phyloP scores from a whole-genome alignment of 2,888 invertebrate genomes.

The Cosmorhoe ocellata region DNA sequence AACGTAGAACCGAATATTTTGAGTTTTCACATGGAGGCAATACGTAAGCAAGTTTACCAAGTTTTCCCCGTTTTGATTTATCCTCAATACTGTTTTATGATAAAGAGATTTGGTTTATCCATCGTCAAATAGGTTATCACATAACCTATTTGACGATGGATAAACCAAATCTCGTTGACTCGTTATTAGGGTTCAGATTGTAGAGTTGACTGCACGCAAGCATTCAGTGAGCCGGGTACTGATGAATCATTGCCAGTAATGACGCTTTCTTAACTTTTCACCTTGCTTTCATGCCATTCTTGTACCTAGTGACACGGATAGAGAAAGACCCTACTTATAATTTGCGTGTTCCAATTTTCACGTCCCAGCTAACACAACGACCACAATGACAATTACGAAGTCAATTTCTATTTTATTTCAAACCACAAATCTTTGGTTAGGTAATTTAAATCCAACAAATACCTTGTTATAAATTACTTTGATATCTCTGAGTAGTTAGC shows the following conservation, averaged over 20 bases:
- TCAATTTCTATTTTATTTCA: neutral
- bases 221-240: too few relatives aligned
- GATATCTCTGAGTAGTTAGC: too few relatives aligned
- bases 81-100: too few relatives aligned
- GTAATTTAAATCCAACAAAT: slow-evolving; percentile 1
- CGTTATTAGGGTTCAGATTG: too few relatives aligned
- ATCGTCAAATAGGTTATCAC: too few relatives aligned
- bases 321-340: neutral
- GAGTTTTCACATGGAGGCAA: neutral
- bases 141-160: too few relatives aligned
- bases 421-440: slow-evolving; percentile 4
- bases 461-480: neutral
- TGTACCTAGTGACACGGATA: neutral
- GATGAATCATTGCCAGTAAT: neutral
- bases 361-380: neutral
- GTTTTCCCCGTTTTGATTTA: neutral
- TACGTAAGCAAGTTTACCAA: neutral
- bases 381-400: neutral
- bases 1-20: neutral
- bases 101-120: too few relatives aligned
- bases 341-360: neutral
- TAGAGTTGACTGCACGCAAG: too few relatives aligned
- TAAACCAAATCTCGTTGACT: too few relatives aligned
- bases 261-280: neutral
- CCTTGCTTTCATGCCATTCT: neutral